These are phyloP conservation scores for Hypsibius dujardini DNA, from an alignment of 1,140 invertebrate genomes.

Conservation along the genomic window DNA sequence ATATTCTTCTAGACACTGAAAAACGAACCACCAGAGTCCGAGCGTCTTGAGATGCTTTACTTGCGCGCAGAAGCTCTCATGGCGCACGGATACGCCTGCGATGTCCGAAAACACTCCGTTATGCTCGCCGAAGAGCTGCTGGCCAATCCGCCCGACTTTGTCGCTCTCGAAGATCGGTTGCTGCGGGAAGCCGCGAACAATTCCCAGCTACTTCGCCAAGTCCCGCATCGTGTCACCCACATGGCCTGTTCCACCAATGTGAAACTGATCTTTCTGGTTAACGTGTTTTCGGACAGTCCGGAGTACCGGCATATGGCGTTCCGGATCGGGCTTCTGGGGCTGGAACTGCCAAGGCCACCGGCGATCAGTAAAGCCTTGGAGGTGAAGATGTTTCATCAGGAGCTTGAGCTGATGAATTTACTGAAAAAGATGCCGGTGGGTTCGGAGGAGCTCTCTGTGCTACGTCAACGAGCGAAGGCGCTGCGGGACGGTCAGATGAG, in stretches of 20 bases:
- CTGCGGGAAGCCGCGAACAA: no score
- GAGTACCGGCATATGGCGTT: slow-evolving; percentile 73
- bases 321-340: slow-evolving; percentile 73
- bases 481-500: slow-evolving; percentile 63
- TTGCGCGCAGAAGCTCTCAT: slow-evolving; percentile 81
- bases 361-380: slow-evolving; percentile 87
- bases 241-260: slow-evolving; percentile 27
- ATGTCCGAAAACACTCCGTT: slow-evolving; percentile 71
- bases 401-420: slow-evolving; percentile 70
- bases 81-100: slow-evolving; percentile 75
- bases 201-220: no score
- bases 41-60: slow-evolving; percentile 47
- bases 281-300: slow-evolving; percentile 71
- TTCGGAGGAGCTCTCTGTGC: slow-evolving; percentile 56
- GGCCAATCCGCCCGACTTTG: slow-evolving; percentile 67
- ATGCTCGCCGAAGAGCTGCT: slow-evolving; percentile 70
- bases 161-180: slow-evolving; percentile 43
- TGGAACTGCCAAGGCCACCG: slow-evolving; percentile 81
- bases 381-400: slow-evolving; percentile 76
- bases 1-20: no score
- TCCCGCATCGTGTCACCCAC: no score
- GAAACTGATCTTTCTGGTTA: slow-evolving; percentile 83
- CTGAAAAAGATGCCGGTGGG: slow-evolving; percentile 74
- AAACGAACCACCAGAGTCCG: no score
- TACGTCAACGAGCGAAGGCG: slow-evolving; percentile 64